Evolutionary conservation across 1,140 invertebrate genomes (phyloP).

Genomic region (Drosophila tsacasi): DNA sequence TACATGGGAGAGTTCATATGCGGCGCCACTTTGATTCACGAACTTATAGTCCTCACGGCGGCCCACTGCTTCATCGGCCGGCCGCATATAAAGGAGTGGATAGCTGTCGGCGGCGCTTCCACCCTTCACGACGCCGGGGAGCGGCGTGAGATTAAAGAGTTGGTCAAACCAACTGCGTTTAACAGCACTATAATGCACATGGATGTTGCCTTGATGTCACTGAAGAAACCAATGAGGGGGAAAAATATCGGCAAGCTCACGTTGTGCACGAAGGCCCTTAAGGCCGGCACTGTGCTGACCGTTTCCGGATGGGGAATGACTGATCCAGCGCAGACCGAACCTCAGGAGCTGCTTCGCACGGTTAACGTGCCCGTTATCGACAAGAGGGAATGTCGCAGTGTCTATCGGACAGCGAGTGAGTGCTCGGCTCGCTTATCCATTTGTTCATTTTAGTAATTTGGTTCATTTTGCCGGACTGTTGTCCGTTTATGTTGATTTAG

Average conservation of each 20-base stretch:
- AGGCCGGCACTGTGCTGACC: conserved; percentile 1
- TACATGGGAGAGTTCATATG: conserved; percentile 49
- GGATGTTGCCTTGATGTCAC: conserved; percentile 57
- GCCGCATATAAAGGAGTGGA: not conserved
- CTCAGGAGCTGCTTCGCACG: conserved; percentile 31
- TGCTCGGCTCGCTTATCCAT: not conserved
- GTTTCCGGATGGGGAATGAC: conserved; percentile 45
- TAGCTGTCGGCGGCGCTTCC: conserved; percentile 40
- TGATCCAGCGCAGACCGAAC: not conserved
- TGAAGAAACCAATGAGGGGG: conserved; percentile 19
- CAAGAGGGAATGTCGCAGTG: conserved; percentile 18
- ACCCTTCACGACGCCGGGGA: conserved; percentile 15
- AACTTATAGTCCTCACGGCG: conserved; percentile 55
- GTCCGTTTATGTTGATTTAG: too few species aligned
- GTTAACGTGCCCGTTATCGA: conserved; percentile 52
- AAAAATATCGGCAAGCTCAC: conserved; percentile 2
- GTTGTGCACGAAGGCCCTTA: conserved; percentile 26
- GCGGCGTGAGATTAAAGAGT: conserved; percentile 15
- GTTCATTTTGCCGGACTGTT: not conserved
- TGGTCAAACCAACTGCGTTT: conserved; percentile 22
- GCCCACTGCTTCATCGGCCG: conserved; percentile 61
- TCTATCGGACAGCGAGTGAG: conserved; percentile 27
- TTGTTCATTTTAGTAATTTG: not conserved
- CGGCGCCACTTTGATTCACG: conserved; percentile 50
- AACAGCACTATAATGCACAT: conserved; percentile 39